Conservation (phyloP, 2,113 vertebrate genomes). For the Halcyon malimbica region DNA sequence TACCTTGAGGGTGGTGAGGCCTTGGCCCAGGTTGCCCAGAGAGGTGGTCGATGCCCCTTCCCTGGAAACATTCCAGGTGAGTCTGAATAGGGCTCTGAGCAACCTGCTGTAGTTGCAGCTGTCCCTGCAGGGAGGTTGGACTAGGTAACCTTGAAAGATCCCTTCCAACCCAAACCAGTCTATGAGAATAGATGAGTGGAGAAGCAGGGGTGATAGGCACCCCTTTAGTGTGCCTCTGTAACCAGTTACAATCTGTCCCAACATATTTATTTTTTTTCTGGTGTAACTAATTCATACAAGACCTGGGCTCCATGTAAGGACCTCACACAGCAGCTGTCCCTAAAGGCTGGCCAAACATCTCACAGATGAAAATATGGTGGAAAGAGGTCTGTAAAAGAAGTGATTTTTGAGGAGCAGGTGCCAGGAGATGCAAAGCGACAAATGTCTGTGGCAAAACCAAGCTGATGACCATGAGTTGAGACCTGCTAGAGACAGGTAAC, state of each 20-base stretch:
- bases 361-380: neutral
- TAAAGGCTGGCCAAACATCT: neutral
- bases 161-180: neutral
- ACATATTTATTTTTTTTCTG: neutral
- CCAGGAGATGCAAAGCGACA: neutral
- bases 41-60: neutral
- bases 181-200: neutral
- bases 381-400: neutral
- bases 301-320: neutral
- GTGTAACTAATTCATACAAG: neutral
- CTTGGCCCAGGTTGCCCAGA: neutral
- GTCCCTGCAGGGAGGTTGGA: neutral
- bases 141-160: neutral
- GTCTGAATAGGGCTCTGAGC: neutral
- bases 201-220: neutral
- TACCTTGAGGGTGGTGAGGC: neutral
- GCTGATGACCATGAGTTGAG: neutral
- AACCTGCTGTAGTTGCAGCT: neutral
- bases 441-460: neutral
- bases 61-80: neutral
- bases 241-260: neutral
- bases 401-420: neutral
- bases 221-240: neutral
- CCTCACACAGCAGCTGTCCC: neutral
- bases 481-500: neutral